Percentiles rank a stretch among this genome's conserved stretches.
These are phyloP conservation scores for Chelonus insularis DNA, from an alignment of 1,140 invertebrate species.

Conservation along the genomic window DNA sequence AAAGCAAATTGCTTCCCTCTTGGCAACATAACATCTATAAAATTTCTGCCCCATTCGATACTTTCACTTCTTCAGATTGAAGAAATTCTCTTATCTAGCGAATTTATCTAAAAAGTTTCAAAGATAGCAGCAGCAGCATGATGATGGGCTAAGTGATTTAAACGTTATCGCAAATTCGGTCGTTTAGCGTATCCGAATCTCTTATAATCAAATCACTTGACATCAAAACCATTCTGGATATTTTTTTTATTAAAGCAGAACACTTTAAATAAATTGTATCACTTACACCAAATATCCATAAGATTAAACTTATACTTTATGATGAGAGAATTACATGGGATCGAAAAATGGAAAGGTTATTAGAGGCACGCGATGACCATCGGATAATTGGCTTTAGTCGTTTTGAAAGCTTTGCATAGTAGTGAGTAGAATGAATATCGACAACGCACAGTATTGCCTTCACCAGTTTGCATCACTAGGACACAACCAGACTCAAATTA, in stretches of 20 bases:
- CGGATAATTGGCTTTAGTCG: constrained; percentile 52
- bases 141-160: neutral
- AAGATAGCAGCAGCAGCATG: constrained; percentile 70
- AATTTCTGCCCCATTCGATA: neutral
- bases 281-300: no score
- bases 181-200: no score
- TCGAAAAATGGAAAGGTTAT: constrained; percentile 64
- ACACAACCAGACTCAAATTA: constrained; percentile 75
- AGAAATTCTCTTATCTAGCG: constrained; percentile 73
- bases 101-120: constrained; percentile 71
- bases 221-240: no score
- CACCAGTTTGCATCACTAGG: constrained; percentile 64
- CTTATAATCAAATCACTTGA: no score
- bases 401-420: constrained; percentile 61
- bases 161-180: neutral
- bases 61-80: constrained; percentile 52
- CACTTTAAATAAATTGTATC: no score
- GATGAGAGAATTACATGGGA: constrained; percentile 71
- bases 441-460: constrained; percentile 64
- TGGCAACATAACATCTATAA: no score
- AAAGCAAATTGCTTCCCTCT: no score
- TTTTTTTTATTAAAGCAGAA: no score
- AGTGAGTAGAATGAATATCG: constrained; percentile 60
- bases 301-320: constrained; percentile 55
- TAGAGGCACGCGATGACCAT: constrained; percentile 35